Percentiles rank a stretch among this genome's conserved stretches.
phyloP scores from a whole-genome alignment of 2,113 vertebrate species.

The Sus scrofa region T2T-Sscrofa CM000817.6:18928001-18928500 shows the following conservation, averaged over 20 bases:
- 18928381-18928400: constrained; percentile 35
- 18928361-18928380: constrained; percentile 63
- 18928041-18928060: constrained; percentile 41
- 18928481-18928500: constrained; percentile 21
- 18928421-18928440: constrained; percentile 19
- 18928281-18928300: not conserved
- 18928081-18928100: not conserved
- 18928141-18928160: not conserved
- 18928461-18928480: not conserved
- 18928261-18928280: not conserved
- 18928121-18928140: not conserved
- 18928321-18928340: constrained; percentile 52
- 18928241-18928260: constrained; percentile 31
- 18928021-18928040: not conserved
- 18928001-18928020: constrained; percentile 19
- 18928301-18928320: not conserved
- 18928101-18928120: constrained; percentile 22
- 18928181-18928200: not conserved
- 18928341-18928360: constrained; percentile 47
- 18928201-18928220: not conserved
- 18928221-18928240: not conserved
- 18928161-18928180: not conserved
- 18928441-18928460: not conserved
- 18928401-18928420: constrained; percentile 63
- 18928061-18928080: not conserved